A percentile compares a stretch with the other conserved stretches of the same genome.
Conservation (phyloP, 2,113 vertebrate species). For the Callorhinus ursinus region DNA sequence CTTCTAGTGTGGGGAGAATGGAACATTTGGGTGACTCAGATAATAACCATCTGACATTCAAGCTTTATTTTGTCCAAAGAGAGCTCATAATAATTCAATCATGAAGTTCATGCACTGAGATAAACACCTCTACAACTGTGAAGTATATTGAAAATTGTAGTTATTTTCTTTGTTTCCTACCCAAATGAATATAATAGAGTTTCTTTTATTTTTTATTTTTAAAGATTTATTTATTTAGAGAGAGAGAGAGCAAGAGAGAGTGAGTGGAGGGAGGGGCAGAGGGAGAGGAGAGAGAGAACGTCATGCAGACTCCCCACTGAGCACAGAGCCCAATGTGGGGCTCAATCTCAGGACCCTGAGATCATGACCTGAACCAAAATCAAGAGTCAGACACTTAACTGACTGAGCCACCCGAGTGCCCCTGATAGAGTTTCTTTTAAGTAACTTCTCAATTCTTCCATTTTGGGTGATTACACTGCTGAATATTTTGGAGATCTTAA, state of each 20-base stretch:
- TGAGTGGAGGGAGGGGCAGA: background rate
- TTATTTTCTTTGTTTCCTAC: background rate
- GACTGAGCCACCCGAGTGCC: background rate
- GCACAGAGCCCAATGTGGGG: background rate
- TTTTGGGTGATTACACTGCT: background rate
- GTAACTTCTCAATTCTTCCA: background rate
- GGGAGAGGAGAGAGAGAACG: background rate
- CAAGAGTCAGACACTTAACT: background rate
- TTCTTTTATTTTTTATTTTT: slow-evolving; percentile 49
- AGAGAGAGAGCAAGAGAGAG: background rate
- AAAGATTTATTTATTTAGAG: background rate
- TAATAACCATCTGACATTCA: slow-evolving; percentile 7
- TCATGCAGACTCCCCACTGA: background rate
- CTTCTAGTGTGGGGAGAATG: background rate
- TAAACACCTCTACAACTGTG: background rate
- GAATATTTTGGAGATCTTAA: slow-evolving; percentile 14
- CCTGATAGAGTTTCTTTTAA: background rate
- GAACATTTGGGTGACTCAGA: slow-evolving; percentile 49
- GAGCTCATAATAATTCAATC: background rate
- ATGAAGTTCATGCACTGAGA: background rate
- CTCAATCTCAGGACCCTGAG: background rate
- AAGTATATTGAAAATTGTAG: background rate
- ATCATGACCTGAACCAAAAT: background rate
- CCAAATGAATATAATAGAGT: background rate
- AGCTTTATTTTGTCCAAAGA: background rate